These are phyloP conservation scores for Sinotaia quadrata DNA, from an alignment of 2,888 invertebrate genomes.

Conservation along the genomic window DNA sequence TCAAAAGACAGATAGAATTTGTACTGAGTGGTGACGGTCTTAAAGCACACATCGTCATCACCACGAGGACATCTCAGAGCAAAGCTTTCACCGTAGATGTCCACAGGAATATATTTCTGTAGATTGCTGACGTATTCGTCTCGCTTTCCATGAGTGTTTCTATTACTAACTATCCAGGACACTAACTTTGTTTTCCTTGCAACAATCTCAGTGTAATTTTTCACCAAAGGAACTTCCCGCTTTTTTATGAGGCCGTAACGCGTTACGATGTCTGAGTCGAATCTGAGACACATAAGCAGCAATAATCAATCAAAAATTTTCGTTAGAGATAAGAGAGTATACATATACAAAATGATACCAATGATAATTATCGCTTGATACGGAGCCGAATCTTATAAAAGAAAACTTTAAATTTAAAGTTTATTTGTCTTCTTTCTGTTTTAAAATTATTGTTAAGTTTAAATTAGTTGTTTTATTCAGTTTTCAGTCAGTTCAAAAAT, in stretches of 20 bases:
- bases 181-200: slow-evolving; percentile 8
- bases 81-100: slow-evolving; percentile 19
- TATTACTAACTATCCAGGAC: slow-evolving; percentile 14
- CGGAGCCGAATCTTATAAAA: too few species aligned
- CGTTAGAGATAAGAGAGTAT: too few species aligned
- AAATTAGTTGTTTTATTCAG: too few species aligned
- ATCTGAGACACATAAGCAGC: neutral
- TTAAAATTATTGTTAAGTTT: too few species aligned
- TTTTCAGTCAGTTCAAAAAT: too few species aligned
- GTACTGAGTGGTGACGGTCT: neutral
- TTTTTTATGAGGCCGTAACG: neutral
- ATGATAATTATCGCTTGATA: too few species aligned
- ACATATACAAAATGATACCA: too few species aligned
- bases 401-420: too few species aligned
- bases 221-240: neutral
- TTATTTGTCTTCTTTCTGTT: too few species aligned
- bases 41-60: slow-evolving; percentile 16
- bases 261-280: neutral
- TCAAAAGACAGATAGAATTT: slow-evolving; percentile 32
- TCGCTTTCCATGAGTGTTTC: neutral
- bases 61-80: slow-evolving; percentile 3
- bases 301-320: too few species aligned
- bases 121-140: neutral
- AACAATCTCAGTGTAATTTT: slow-evolving; percentile 13
- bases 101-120: slow-evolving; percentile 13